These are phyloP conservation scores for Buphagus erythrorhynchus DNA, from an alignment of 2,797 vertebrate genomes.

Conservation along the genomic window DNA sequence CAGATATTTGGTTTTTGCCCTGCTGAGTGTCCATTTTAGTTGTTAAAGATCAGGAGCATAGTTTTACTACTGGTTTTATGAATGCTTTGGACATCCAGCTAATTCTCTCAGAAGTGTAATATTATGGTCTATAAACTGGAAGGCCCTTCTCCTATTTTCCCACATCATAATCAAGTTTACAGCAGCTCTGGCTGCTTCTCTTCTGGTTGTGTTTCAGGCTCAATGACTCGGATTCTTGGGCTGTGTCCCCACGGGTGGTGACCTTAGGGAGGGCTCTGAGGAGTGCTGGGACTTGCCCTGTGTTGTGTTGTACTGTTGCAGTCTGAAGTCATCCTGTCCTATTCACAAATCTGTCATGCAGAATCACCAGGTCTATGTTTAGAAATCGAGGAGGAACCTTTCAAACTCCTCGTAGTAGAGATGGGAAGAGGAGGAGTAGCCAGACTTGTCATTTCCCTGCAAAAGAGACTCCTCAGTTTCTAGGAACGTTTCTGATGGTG, in stretches of 20 bases:
- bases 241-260: background rate
- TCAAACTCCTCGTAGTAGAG: background rate
- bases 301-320: background rate
- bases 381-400: background rate
- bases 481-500: background rate
- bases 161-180: background rate
- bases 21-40: background rate
- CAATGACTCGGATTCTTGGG: background rate
- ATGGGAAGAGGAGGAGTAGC: background rate
- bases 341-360: background rate
- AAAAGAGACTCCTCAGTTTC: background rate
- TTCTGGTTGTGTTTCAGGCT: background rate
- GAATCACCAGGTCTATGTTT: background rate
- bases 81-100: background rate
- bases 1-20: background rate
- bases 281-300: background rate
- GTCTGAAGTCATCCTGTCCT: background rate
- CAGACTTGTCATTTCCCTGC: background rate
- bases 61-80: background rate
- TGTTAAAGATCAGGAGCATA: background rate
- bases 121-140: background rate
- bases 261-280: background rate
- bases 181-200: background rate
- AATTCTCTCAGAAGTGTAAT: background rate
- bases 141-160: background rate